Conservation (phyloP, 1,140 invertebrate genomes). For the Pectinophora gossypiella region DNA sequence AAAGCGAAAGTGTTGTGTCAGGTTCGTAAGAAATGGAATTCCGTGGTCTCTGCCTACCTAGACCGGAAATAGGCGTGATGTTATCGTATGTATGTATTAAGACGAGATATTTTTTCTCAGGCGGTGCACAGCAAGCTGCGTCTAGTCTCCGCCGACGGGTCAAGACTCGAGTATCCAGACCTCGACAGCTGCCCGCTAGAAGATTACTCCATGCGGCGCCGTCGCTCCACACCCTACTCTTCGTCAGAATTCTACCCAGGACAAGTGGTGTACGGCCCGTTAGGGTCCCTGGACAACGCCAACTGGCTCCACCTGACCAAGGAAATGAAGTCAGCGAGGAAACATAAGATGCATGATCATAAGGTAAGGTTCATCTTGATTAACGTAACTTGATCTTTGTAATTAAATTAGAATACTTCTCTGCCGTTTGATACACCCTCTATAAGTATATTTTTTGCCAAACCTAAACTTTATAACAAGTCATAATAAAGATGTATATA, state of each 20-base stretch:
- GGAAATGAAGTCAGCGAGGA: slow-evolving; percentile 82
- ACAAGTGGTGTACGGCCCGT: slow-evolving; percentile 83
- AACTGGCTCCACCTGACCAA: slow-evolving; percentile 87
- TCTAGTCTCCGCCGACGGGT: slow-evolving; percentile 80
- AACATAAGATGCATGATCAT: slow-evolving; percentile 77
- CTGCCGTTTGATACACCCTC: no score
- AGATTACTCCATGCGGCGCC: slow-evolving; percentile 66
- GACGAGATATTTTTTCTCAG: slow-evolving; percentile 35
- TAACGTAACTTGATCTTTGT: no score
- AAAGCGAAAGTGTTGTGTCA: no score
- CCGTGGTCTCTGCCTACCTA: no score
- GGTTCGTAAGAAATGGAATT: no score
- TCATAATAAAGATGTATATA: no score
- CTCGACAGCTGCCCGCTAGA: slow-evolving; percentile 80
- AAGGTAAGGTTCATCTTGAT: no score
- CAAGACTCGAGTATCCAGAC: slow-evolving; percentile 80
- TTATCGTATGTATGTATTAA: no score
- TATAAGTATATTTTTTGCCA: no score
- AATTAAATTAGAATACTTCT: no score
- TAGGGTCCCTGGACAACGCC: slow-evolving; percentile 82
- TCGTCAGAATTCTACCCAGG: slow-evolving; percentile 84
- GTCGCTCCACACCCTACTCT: slow-evolving; percentile 56
- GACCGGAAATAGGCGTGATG: no score
- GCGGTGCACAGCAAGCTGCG: slow-evolving; percentile 81
- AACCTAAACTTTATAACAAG: no score